phyloP scores from a whole-genome alignment of 2,888 invertebrate species.

The Anthrax anthrax region DNA sequence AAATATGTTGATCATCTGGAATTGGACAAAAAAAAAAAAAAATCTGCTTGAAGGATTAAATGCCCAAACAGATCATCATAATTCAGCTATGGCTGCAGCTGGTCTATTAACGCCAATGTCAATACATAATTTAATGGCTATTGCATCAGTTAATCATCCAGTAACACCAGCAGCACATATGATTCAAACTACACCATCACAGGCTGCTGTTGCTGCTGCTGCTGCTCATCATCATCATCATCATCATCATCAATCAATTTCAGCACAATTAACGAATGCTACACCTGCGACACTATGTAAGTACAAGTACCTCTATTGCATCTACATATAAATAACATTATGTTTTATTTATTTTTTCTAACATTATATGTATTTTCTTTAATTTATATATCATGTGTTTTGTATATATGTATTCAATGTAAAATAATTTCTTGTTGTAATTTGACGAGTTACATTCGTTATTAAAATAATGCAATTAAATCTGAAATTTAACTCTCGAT shows the following conservation, averaged over 20 bases:
- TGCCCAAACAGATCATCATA: conserved; percentile 36
- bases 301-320: no score
- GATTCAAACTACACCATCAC: conserved; percentile 12
- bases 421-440: no score
- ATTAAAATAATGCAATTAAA: no score
- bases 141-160: conserved; percentile 38
- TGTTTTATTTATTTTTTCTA: no score
- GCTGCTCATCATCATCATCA: conserved; percentile 15
- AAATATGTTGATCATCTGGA: no score
- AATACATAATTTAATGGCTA: conserved; percentile 81
- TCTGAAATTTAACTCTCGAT: no score
- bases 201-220: conserved; percentile 25
- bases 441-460: no score
- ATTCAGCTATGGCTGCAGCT: conserved; percentile 34
- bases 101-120: conserved; percentile 58
- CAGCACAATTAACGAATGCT: conserved; percentile 23
- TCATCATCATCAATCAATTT: conserved; percentile 13
- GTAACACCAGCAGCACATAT: neutral
- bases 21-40: conserved; percentile 20
- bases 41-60: conserved; percentile 29
- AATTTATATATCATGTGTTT: no score
- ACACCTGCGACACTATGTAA: conserved; percentile 35
- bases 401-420: no score
- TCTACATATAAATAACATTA: no score
- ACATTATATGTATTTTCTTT: no score